phyloP scores from a whole-genome alignment of 2,113 vertebrate genomes.

The Sclerurus mexicanus region DNA sequence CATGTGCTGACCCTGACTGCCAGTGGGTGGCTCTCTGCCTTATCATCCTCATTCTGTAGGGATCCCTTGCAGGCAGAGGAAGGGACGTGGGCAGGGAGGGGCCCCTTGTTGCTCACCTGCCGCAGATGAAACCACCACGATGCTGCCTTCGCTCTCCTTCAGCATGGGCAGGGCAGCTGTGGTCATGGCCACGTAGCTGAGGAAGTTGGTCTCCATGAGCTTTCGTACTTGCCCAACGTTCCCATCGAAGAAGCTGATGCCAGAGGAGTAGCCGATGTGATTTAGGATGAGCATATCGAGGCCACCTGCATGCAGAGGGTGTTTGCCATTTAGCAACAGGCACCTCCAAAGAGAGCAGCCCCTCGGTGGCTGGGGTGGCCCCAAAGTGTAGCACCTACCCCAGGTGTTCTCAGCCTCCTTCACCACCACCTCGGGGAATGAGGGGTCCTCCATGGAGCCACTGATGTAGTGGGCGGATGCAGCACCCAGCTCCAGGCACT shows the following conservation, averaged over 20 bases:
- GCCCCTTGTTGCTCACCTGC: constrained; percentile 64
- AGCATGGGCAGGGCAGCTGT: constrained; percentile 71
- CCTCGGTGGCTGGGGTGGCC: not conserved
- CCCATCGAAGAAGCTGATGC: constrained; percentile 18
- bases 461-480: constrained; percentile 65
- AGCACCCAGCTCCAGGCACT: constrained; percentile 65
- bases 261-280: not conserved
- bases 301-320: constrained; percentile 59
- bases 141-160: constrained; percentile 71
- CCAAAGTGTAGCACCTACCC: constrained; percentile 41
- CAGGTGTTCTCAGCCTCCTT: constrained; percentile 65
- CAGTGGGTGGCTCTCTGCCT: not conserved
- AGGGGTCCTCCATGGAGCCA: constrained; percentile 69
- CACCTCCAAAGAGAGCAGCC: not conserved
- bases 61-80: not conserved
- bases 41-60: not conserved
- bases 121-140: constrained; percentile 65
- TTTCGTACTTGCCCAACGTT: constrained; percentile 3
- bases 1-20: fast-evolving
- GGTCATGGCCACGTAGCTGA: constrained; percentile 73
- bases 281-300: constrained; percentile 81
- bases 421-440: constrained; percentile 57
- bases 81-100: not conserved
- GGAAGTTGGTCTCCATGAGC: constrained; percentile 70
- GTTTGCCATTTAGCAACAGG: not conserved